A percentile compares a stretch with the other conserved stretches of the same genome.
Evolutionary conservation across 2,113 vertebrate genomes (phyloP).

Genomic region (Crotophaga sulcirostris): DNA sequence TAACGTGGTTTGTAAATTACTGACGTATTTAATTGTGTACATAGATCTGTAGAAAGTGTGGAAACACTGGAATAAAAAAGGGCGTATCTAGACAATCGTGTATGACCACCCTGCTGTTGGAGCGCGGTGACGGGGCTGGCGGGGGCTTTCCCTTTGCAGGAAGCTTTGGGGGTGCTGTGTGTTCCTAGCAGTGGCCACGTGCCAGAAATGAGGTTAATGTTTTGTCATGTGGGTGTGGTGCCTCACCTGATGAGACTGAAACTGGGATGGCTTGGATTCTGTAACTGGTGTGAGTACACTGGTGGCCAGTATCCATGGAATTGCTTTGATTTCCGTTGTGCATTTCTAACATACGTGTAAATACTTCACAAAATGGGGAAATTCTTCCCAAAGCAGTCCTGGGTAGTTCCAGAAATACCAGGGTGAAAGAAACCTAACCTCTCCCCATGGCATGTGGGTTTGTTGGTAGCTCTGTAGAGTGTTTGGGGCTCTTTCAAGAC

Average conservation of each 20-base stretch:
- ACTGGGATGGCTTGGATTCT: neutral
- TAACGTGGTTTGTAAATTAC: conserved; percentile 44
- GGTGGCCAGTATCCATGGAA: neutral
- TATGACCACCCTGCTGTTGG: neutral
- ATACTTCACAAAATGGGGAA: neutral
- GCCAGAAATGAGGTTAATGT: neutral
- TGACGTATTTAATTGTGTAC: conserved; percentile 54
- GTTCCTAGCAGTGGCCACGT: neutral
- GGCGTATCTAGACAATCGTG: neutral
- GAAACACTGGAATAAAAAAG: conserved; percentile 59
- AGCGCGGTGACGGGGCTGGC: neutral
- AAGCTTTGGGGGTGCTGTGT: neutral
- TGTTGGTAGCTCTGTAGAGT: neutral
- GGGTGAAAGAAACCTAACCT: neutral
- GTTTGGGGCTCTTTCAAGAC: neutral
- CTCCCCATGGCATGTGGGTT: neutral
- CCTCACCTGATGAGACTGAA: neutral
- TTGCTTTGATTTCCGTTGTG: neutral
- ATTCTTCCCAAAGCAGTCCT: neutral
- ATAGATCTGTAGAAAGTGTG: neutral
- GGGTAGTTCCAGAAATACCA: neutral
- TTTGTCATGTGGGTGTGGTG: neutral
- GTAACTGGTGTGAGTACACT: neutral
- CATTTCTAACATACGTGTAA: neutral
- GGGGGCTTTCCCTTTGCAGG: neutral